These are phyloP conservation scores for Chloebia gouldiae DNA, from an alignment of 2,113 vertebrate species.

Conservation along the genomic window DNA sequence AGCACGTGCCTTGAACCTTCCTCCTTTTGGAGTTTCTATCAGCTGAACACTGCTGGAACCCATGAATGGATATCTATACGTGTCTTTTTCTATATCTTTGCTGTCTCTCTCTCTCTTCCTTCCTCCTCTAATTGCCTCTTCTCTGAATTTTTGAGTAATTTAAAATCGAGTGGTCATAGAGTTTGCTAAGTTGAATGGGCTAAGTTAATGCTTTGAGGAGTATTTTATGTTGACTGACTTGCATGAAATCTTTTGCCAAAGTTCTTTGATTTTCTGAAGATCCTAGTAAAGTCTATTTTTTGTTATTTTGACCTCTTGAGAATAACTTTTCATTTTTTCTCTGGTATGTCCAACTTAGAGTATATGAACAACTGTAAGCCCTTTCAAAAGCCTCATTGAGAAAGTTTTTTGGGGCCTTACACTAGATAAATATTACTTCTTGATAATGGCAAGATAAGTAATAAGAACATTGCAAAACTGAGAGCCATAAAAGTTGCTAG, in stretches of 20 bases:
- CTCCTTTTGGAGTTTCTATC: background rate
- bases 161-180: background rate
- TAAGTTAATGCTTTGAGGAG: background rate
- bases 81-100: background rate
- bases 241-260: background rate
- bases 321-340: background rate
- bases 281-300: background rate
- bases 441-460: background rate
- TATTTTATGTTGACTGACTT: background rate
- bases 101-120: background rate
- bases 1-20: accelerated
- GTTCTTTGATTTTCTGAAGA: background rate
- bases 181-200: background rate
- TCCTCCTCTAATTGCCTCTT: background rate
- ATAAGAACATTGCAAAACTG: background rate
- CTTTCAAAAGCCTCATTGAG: accelerated
- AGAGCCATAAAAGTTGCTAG: background rate
- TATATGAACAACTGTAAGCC: background rate
- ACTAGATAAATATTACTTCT: background rate
- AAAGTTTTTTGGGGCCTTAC: background rate
- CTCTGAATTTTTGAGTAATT: background rate
- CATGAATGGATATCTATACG: background rate
- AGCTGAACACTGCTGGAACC: background rate
- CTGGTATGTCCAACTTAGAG: background rate
- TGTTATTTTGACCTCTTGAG: background rate